Conservation (phyloP, 2,888 invertebrate genomes). For the Poecilus cupreus region DNA sequence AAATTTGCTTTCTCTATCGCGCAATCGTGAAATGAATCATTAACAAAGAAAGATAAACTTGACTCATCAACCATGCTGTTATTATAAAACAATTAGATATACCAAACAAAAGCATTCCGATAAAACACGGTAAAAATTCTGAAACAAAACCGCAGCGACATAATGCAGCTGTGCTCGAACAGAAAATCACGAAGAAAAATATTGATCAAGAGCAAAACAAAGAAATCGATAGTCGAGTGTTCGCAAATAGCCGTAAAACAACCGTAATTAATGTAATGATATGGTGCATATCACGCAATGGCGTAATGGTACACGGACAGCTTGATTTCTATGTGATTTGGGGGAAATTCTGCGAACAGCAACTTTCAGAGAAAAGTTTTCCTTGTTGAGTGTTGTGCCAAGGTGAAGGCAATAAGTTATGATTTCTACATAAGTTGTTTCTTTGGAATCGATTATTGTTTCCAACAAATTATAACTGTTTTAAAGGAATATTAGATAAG, state of each 20-base stretch:
- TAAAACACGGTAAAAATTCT: not conserved
- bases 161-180: not conserved
- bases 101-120: constrained; percentile 21
- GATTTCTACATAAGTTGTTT: not conserved
- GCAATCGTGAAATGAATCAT: constrained; percentile 20
- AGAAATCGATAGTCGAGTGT: constrained; percentile 16
- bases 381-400: not conserved
- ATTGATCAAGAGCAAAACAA: constrained; percentile 24
- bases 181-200: constrained; percentile 9
- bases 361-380: not conserved
- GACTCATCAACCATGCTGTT: not conserved
- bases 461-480: no score
- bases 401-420: no score
- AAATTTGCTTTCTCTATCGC: constrained; percentile 29
- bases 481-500: no score
- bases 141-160: not conserved
- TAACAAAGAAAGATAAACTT: constrained; percentile 18
- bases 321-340: constrained; percentile 1
- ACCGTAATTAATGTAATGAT: constrained; percentile 40
- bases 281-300: constrained; percentile 25
- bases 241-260: constrained; percentile 26
- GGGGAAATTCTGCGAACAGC: not conserved
- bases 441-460: not conserved
- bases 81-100: constrained; percentile 35
- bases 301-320: not conserved